Percentiles rank a stretch among this genome's conserved stretches.
phyloP scores from a whole-genome alignment of 2,797 vertebrate species.

The Sebastes flavidus region DNA sequence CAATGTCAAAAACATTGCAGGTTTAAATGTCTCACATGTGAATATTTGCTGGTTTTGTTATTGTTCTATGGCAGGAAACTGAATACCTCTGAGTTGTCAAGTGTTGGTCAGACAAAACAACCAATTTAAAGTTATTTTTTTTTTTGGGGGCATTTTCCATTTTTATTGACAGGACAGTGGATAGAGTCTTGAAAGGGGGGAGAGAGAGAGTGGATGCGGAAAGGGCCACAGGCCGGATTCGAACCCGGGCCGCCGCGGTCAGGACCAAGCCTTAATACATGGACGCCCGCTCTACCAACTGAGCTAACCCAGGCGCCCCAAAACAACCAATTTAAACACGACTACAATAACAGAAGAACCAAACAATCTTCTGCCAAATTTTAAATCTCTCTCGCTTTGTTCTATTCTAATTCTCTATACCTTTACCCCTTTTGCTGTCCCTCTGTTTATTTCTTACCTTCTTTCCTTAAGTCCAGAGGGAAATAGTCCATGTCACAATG shows the following conservation, averaged over 20 bases:
- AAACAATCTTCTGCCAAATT: too few relatives aligned
- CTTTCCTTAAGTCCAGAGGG: background rate
- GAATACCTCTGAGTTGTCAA: background rate
- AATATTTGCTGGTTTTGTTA: background rate
- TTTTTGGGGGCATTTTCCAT: too few relatives aligned
- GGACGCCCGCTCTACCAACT: too few relatives aligned
- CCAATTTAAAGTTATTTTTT: background rate
- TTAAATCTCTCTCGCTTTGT: background rate
- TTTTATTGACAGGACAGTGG: too few relatives aligned
- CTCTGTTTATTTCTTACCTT: background rate
- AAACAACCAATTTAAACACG: background rate
- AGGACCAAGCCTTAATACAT: too few relatives aligned
- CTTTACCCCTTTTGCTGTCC: background rate
- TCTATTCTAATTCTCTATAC: background rate
- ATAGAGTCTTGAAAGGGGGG: too few relatives aligned
- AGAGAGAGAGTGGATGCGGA: too few relatives aligned
- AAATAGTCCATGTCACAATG: background rate
- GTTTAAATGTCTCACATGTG: background rate
- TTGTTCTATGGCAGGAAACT: background rate
- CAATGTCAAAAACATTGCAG: background rate
- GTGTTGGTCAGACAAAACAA: background rate
- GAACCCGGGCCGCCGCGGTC: too few relatives aligned
- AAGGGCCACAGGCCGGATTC: too few relatives aligned
- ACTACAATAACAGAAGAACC: background rate
- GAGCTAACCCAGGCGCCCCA: too few relatives aligned